A percentile compares a stretch with the other conserved stretches of the same genome.
Conservation (phyloP, 2,888 invertebrate species). For the Hydrotaea diabolus region DNA sequence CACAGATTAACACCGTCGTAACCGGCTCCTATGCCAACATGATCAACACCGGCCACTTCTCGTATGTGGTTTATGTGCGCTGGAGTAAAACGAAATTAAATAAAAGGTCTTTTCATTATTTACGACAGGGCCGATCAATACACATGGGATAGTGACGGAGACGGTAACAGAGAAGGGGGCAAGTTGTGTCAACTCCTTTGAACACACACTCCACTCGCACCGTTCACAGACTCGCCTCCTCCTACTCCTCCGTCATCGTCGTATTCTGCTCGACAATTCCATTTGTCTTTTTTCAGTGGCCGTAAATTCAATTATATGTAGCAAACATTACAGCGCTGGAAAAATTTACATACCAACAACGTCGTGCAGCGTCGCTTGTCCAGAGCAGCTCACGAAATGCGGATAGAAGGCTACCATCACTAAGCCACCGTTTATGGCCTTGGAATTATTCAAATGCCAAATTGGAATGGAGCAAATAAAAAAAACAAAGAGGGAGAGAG, state of each 20-base stretch:
- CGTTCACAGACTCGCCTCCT: background rate
- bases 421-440: slow-evolving; percentile 84
- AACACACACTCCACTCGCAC: background rate
- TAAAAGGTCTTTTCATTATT: slow-evolving; percentile 47
- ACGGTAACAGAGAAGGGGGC: background rate
- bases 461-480: slow-evolving; percentile 35
- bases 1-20: slow-evolving; percentile 95
- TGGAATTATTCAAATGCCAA: slow-evolving; percentile 64
- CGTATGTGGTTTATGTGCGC: slow-evolving; percentile 95
- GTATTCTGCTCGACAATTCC: background rate
- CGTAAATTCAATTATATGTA: slow-evolving; percentile 58
- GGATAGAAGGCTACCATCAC: slow-evolving; percentile 86
- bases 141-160: background rate
- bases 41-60: slow-evolving; percentile 91
- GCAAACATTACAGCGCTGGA: slow-evolving; percentile 30
- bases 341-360: slow-evolving; percentile 82
- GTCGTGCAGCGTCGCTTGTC: slow-evolving; percentile 83
- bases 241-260: background rate
- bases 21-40: slow-evolving; percentile 93
- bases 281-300: slow-evolving; percentile 6
- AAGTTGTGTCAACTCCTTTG: too few species aligned
- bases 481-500: slow-evolving; percentile 23
- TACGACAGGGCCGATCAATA: background rate
- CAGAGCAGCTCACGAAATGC: slow-evolving; percentile 83
- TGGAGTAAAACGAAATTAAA: slow-evolving; percentile 77